Evolutionary conservation across 2,113 vertebrate genomes (phyloP).

Genomic region (Gorsachius goisagi): DNA sequence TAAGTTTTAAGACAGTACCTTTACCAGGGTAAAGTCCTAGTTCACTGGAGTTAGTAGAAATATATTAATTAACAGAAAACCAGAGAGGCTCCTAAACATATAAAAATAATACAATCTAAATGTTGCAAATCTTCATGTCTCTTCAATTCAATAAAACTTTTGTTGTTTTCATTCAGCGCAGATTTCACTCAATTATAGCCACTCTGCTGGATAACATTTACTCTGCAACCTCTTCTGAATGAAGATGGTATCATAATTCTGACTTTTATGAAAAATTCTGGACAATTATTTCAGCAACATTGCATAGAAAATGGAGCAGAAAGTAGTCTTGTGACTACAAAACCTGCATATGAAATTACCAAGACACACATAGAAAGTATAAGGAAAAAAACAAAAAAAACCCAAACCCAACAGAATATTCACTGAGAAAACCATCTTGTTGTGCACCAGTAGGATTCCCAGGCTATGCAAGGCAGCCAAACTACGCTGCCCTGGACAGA

Average conservation of each 20-base stretch:
- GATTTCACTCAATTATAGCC: neutral
- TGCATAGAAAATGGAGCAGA: neutral
- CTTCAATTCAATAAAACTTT: neutral
- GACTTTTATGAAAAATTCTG: neutral
- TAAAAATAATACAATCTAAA: neutral
- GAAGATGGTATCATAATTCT: neutral
- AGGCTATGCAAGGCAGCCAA: neutral
- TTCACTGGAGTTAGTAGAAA: neutral
- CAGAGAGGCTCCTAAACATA: neutral
- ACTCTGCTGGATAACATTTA: neutral
- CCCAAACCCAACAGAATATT: neutral
- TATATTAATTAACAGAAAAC: neutral
- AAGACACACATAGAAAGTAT: neutral
- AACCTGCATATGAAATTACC: neutral
- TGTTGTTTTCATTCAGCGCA: neutral
- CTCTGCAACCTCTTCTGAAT: neutral
- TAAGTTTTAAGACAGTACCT: neutral
- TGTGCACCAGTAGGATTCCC: neutral
- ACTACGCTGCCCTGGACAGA: neutral
- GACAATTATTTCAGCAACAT: neutral
- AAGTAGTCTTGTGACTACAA: neutral
- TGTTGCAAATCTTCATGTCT: neutral
- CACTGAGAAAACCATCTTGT: neutral
- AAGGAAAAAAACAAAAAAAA: neutral
- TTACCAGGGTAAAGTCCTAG: neutral